phyloP scores from a whole-genome alignment of 2,113 vertebrate genomes.

The Illadopsis cleaveri region DNA sequence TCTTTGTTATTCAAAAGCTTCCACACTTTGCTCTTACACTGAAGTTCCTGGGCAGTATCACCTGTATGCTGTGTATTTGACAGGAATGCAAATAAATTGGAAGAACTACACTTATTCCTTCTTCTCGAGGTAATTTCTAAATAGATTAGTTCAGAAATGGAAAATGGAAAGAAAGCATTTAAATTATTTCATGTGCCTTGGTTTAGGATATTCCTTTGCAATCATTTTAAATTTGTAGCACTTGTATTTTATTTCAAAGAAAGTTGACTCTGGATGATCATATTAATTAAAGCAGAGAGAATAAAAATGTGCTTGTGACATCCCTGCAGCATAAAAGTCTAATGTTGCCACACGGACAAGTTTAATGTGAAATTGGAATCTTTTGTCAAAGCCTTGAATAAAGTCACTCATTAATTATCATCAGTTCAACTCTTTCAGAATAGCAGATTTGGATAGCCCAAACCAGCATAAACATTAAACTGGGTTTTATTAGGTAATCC shows the following conservation, averaged over 20 bases:
- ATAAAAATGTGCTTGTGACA: conserved; percentile 45
- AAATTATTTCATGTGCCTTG: neutral
- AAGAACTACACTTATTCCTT: neutral
- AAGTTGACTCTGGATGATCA: conserved; percentile 29
- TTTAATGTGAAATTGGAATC: conserved; percentile 44
- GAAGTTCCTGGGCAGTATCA: neutral
- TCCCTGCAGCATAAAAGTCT: conserved; percentile 47
- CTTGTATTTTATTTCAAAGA: conserved; percentile 44
- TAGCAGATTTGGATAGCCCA: conserved; percentile 39
- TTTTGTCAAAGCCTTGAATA: conserved; percentile 36
- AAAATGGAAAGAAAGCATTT: neutral
- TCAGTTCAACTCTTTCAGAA: conserved; percentile 35
- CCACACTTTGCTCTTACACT: neutral
- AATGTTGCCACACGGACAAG: conserved; percentile 34
- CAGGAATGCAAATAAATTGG: neutral
- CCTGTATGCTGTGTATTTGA: neutral
- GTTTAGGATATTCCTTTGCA: conserved; percentile 27
- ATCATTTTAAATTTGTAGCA: conserved; percentile 38
- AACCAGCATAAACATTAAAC: conserved; percentile 61
- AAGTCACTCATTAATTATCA: conserved; percentile 62
- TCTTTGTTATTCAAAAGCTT: neutral
- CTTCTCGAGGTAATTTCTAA: neutral
- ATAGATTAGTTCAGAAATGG: neutral
- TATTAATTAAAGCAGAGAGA: conserved; percentile 23
- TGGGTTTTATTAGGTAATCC: conserved; percentile 53